phyloP scores from a whole-genome alignment of 2,888 invertebrate species.

The Melanchra persicariae region DNA sequence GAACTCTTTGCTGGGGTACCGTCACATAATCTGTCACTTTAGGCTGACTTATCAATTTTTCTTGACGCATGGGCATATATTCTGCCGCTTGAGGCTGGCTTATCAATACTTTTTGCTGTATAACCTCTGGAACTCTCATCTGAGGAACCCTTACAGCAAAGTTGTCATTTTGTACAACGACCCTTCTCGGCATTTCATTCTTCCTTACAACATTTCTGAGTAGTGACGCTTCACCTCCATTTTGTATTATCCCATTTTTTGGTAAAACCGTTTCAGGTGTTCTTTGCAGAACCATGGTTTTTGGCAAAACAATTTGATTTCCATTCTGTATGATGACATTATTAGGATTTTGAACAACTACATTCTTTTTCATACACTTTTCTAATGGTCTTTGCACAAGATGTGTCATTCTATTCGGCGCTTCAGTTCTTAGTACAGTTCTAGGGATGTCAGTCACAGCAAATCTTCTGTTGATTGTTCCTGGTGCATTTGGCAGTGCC shows the following conservation, averaged over 20 bases:
- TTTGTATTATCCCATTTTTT: constrained; percentile 24
- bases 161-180: constrained; percentile 26
- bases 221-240: background rate
- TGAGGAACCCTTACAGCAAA: constrained; percentile 1
- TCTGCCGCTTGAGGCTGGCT: constrained; percentile 6
- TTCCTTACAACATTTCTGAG: constrained; percentile 17
- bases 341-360: constrained; percentile 16
- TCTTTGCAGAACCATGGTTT: constrained; percentile 10
- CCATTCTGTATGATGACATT: constrained; percentile 1
- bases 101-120: constrained; percentile 37
- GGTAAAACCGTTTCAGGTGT: background rate
- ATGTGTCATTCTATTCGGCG: constrained; percentile 7
- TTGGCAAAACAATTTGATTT: constrained; percentile 20
- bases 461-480: constrained; percentile 13
- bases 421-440: constrained; percentile 18
- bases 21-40: background rate
- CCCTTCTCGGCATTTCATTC: constrained; percentile 18
- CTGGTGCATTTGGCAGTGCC: background rate
- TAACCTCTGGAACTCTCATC: constrained; percentile 1
- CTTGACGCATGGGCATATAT: constrained; percentile 9
- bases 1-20: constrained; percentile 8
- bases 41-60: constrained; percentile 24
- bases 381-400: constrained; percentile 1
- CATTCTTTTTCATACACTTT: constrained; percentile 13
- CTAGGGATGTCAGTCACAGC: constrained; percentile 37